Base-by-base conservation (phyloP, 2,113 vertebrate species). In the Bos indicus region DNA sequence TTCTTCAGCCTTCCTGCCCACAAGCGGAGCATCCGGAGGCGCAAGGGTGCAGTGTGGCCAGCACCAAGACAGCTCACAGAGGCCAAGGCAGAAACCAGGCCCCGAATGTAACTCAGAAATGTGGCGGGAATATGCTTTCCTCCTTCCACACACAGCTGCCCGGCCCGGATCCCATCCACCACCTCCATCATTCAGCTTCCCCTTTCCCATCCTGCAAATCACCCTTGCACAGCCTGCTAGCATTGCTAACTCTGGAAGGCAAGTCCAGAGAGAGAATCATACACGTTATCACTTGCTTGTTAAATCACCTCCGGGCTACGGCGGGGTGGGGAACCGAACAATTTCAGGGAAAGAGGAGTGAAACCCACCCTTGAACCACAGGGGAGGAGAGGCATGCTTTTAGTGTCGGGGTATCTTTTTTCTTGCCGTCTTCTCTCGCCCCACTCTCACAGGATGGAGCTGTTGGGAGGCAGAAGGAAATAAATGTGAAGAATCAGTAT, bases 311-410 rank as follows among this genome's bases (percentile, higher is more conserved):
- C 43, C 15, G 51, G 82, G 36, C 74, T 7, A 30, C 4, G 28
- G 15, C 1, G 2, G 28, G 46, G 21, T 6, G 13, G 81, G 81
- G 33, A n/a, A 36, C 2, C 13, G 1, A 0, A 71, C 0, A 3
- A 77, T 12, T 56, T 48, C 25, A 59, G 56, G 62, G 62, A 52
- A 57, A 62, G 40, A 2, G 16, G 19, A 46, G 33, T 40, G n/a
- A 88, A 25, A 97, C 97, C 91, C 98, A 99, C 99, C 99, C 98
- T 95, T 99, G 98, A 83, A 98, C 97, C 90, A 99, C 97, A 78
- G 99, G 98, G 94, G 99, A 98, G 85, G 99, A 99, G 54, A 99
- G 99, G 98, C 99, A 99, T 5, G 98, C 98, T 98, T 98, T 98
- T 67, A 99, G 98, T 33, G 98, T 98, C 87, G 98, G 98, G 97